Evolutionary conservation across 2,113 vertebrate genomes (phyloP).

Genomic region (Otocyon megalotis): DNA sequence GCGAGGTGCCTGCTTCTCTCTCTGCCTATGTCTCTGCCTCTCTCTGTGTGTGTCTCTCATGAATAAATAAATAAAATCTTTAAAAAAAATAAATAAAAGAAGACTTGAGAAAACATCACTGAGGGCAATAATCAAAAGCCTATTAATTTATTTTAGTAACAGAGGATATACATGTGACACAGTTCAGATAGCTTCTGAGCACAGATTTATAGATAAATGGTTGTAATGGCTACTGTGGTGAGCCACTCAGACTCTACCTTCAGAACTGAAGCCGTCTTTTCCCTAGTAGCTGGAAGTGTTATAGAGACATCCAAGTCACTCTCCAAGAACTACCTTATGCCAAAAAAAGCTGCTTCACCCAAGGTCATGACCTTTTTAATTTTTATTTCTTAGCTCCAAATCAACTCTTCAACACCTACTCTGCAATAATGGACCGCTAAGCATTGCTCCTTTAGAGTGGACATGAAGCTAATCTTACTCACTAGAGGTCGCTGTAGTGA

Average conservation of each 20-base stretch:
- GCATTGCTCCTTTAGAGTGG: constrained; percentile 20
- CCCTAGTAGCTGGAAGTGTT: background rate
- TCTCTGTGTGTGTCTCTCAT: too few relatives aligned
- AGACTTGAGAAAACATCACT: background rate
- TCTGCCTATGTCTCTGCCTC: too few relatives aligned
- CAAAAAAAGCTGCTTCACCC: background rate
- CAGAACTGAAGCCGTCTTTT: background rate
- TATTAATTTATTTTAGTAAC: constrained; percentile 20
- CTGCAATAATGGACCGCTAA: background rate
- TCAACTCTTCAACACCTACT: constrained; percentile 12
- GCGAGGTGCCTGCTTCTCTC: too few relatives aligned
- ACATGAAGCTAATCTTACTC: background rate
- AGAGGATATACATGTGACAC: background rate
- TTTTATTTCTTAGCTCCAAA: constrained; percentile 13
- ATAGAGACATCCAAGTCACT: background rate
- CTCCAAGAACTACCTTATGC: background rate
- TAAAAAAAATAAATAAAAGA: background rate
- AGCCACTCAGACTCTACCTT: background rate
- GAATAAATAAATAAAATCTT: too few relatives aligned
- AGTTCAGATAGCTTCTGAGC: constrained; percentile 20
- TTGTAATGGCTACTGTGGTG: background rate
- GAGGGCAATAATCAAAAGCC: background rate
- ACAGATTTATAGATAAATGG: background rate
- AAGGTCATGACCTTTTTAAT: background rate
- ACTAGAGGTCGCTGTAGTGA: constrained; percentile 21